phyloP scores from a whole-genome alignment of 2,797 vertebrate genomes.

The Sebastolobus alascanus region DNA sequence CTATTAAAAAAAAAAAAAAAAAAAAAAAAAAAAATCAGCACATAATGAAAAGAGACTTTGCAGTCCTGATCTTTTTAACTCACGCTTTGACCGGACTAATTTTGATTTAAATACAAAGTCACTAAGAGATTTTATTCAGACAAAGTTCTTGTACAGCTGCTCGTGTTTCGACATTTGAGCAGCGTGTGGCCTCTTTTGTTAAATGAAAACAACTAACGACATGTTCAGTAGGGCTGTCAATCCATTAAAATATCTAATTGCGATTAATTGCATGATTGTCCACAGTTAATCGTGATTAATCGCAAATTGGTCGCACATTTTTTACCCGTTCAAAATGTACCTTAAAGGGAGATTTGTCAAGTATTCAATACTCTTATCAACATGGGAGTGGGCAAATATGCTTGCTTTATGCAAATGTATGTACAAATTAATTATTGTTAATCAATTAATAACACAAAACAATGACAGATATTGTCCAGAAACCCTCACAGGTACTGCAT shows the following conservation, averaged over 20 bases:
- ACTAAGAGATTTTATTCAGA: background rate
- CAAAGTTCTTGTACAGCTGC: background rate
- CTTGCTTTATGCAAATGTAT: no score
- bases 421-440: no score
- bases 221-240: no score
- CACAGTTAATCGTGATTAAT: no score
- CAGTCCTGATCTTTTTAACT: background rate
- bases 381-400: no score
- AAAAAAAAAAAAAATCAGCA: background rate
- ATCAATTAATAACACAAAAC: no score
- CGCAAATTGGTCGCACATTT: no score
- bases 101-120: background rate
- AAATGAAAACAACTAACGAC: background rate
- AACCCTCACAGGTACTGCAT: no score
- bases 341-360: rapidly evolving
- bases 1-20: background rate
- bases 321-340: no score
- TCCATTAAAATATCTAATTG: background rate
- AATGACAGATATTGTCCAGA: no score
- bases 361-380: no score
- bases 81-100: background rate
- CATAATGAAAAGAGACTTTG: background rate
- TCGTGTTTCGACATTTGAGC: background rate
- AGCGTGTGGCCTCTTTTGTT: background rate
- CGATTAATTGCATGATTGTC: no score